Evolutionary conservation across 2,888 invertebrate species (phyloP).

Genomic region (Cynaeus angustus): DNA sequence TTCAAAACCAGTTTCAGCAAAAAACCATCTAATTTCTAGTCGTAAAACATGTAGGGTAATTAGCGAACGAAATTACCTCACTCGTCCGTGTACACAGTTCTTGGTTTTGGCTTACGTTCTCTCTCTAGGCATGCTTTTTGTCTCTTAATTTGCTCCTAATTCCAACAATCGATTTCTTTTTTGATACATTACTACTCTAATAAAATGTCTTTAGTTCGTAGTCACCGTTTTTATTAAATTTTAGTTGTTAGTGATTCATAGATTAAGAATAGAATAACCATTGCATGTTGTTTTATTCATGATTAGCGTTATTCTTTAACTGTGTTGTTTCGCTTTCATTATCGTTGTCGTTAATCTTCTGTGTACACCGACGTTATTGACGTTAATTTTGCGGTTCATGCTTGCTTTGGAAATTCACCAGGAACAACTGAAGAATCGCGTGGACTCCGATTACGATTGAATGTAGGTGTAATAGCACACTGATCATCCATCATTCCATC

Average conservation of each 20-base stretch:
- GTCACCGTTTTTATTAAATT: constrained; percentile 21
- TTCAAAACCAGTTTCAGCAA: constrained; percentile 15
- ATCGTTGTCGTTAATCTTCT: constrained; percentile 52
- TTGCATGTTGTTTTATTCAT: constrained; percentile 26
- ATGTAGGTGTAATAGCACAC: constrained; percentile 69
- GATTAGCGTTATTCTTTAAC: constrained; percentile 13
- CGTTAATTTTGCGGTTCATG: constrained; percentile 60
- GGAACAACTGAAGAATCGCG: constrained; percentile 77
- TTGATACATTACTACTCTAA: constrained; percentile 1
- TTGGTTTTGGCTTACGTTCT: constrained; percentile 47
- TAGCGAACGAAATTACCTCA: constrained; percentile 51
- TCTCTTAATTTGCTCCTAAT: constrained; percentile 35
- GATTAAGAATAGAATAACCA: constrained; percentile 1
- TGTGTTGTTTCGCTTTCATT: constrained; percentile 30
- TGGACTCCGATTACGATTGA: constrained; percentile 78
- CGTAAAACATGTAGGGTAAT: constrained; percentile 22
- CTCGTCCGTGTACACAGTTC: constrained; percentile 66
- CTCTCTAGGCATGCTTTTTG: constrained; percentile 52
- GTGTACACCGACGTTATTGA: constrained; percentile 67
- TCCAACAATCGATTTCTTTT: constrained; percentile 23
- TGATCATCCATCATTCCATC: constrained; percentile 59
- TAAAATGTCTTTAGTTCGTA: constrained; percentile 3
- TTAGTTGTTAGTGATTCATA: constrained; percentile 18
- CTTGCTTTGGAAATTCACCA: constrained; percentile 74
- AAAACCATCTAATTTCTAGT: background rate